phyloP scores from a whole-genome alignment of 2,113 vertebrate species.

The Suricata suricatta region DNA sequence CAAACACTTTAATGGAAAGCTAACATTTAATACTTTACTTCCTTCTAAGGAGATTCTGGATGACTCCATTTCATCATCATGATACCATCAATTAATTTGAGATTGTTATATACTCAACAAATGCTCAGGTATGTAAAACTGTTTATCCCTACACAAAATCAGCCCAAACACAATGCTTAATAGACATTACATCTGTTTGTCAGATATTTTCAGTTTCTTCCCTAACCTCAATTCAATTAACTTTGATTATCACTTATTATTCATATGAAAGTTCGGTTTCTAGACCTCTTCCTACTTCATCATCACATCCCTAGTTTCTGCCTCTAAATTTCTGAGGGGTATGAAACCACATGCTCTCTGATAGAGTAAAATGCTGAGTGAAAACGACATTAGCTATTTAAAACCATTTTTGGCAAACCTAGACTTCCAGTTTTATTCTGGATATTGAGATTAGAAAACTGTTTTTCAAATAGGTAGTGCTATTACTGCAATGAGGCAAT shows the following conservation, averaged over 20 bases:
- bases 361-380: not conserved
- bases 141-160: not conserved
- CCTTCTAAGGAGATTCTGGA: not conserved
- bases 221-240: not conserved
- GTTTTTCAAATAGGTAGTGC: not conserved
- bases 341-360: not conserved
- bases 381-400: not conserved
- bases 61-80: not conserved
- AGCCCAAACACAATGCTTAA: not conserved
- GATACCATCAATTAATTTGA: not conserved
- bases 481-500: not conserved
- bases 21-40: slow-evolving; percentile 2
- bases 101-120: not conserved
- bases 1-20: not conserved
- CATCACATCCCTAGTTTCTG: not conserved
- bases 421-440: not conserved
- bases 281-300: not conserved
- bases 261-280: not conserved
- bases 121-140: not conserved
- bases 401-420: not conserved
- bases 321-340: not conserved
- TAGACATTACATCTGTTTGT: not conserved
- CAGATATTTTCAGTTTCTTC: not conserved
- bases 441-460: not conserved
- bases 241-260: not conserved